These are phyloP conservation scores for Drosophila recens DNA, from an alignment of 2,888 invertebrate species.

Conservation along the genomic window DNA sequence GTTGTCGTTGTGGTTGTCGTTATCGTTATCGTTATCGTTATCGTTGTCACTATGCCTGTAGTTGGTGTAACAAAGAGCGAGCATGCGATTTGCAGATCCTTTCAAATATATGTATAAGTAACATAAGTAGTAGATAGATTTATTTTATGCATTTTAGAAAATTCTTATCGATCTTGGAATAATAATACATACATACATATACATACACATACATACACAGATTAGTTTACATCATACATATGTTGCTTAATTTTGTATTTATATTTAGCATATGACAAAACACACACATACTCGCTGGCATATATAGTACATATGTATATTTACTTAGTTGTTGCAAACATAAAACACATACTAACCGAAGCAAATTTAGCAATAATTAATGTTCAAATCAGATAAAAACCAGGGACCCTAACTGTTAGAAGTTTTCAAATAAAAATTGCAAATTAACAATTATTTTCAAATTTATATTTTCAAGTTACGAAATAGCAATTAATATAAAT, in stretches of 20 bases:
- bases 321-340: constrained; percentile 5
- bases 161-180: constrained; percentile 47
- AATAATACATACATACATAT: constrained; percentile 39
- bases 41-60: constrained; percentile 15
- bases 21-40: constrained; percentile 37
- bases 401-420: too few species aligned
- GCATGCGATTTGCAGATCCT: constrained; percentile 42
- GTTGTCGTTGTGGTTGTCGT: constrained; percentile 18
- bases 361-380: background rate
- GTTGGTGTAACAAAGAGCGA: constrained; percentile 27
- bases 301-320: background rate
- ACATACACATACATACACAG: constrained; percentile 51
- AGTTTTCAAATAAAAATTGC: too few species aligned
- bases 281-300: background rate
- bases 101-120: background rate
- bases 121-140: background rate
- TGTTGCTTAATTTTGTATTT: background rate
- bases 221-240: constrained; percentile 21
- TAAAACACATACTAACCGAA: constrained; percentile 6
- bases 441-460: too few species aligned
- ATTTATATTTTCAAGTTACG: too few species aligned
- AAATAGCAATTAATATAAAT: too few species aligned
- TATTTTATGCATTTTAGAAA: constrained; percentile 7
- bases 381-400: background rate
- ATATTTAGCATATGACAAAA: too few species aligned